Base-by-base conservation (phyloP, 2,797 vertebrate genomes). In the Bradypodion pumilum region DNA sequence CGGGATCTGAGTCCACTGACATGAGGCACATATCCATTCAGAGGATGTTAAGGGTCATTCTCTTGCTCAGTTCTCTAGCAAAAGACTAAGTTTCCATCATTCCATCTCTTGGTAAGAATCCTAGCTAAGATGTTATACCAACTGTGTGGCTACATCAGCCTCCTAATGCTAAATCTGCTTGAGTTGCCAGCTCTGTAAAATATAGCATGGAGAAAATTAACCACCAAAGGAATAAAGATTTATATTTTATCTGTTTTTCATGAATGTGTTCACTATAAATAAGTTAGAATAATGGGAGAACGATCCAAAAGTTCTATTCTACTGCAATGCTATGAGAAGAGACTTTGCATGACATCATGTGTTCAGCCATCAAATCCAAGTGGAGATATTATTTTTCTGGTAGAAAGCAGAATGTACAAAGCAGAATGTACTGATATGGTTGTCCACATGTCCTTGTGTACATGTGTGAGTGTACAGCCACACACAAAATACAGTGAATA, bases 231-330 rank as follows among this genome's bases (percentile, higher is more conserved):
- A 7, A 46, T 13, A 32, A 35, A 44, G 16, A 56, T 29, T 65
- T 66, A 44, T 19, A 63, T 40, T 79, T 68, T 40, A 46, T 74
- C 37, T 46, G 27, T 80, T 75, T 63, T 80, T 10, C 49, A 69
- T 42, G 35, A 75, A 29, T 75, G 56, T 86, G 78, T 75, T 63
- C 73, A 25, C 40, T 80, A 7, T 81, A 81, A 89, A 66, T 4
- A 7, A 66, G 65, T 85, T 74, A 35, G 5, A 59, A 0, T 23
- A 4, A 73, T 78, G 65, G 52, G 15, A 1, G 7, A 5, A 75
- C 79, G 81, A 7, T 73, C 21, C 0, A 1, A 3, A 1, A 6
- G 0, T 1, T 81, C 80, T 83, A 16, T 68, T 37, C 5, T 42
- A 37, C 32, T 72, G n/a, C 13, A 19, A n/a, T 13, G 46, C 35